Evolutionary conservation across 2,113 vertebrate genomes (phyloP).

Genomic region (Fregata magnificens): DNA sequence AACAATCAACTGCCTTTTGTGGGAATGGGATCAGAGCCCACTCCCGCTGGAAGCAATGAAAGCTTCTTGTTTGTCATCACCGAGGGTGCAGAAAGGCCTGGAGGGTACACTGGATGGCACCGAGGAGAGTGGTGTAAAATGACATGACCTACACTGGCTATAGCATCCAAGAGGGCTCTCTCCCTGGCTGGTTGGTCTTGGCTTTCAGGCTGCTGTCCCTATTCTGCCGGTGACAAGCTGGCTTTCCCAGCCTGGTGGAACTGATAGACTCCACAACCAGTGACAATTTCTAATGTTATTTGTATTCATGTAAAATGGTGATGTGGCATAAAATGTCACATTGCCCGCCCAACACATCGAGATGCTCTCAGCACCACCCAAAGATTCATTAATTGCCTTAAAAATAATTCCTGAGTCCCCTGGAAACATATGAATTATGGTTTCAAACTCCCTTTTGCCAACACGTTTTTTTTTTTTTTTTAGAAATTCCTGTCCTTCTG

Average conservation of each 20-base stretch:
- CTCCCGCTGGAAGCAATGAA: background rate
- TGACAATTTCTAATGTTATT: background rate
- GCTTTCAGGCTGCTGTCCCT: background rate
- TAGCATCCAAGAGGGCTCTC: background rate
- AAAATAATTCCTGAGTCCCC: background rate
- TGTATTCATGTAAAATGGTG: background rate
- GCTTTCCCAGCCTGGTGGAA: background rate
- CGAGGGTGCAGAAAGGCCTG: background rate
- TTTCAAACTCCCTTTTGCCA: background rate
- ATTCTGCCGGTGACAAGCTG: background rate
- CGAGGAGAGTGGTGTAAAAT: rapidly evolving
- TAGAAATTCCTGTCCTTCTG: background rate
- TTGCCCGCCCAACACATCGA: background rate
- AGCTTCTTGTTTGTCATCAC: background rate
- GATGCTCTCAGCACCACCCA: background rate
- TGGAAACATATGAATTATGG: background rate
- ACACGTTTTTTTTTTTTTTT: background rate
- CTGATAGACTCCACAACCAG: background rate
- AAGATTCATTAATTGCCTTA: background rate
- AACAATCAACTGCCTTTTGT: background rate
- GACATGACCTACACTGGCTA: background rate
- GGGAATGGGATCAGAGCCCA: background rate
- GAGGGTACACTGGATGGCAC: background rate
- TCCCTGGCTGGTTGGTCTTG: background rate
- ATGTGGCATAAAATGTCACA: background rate